Conservation (phyloP, 1,140 invertebrate species). For the Linepithema humile region DNA sequence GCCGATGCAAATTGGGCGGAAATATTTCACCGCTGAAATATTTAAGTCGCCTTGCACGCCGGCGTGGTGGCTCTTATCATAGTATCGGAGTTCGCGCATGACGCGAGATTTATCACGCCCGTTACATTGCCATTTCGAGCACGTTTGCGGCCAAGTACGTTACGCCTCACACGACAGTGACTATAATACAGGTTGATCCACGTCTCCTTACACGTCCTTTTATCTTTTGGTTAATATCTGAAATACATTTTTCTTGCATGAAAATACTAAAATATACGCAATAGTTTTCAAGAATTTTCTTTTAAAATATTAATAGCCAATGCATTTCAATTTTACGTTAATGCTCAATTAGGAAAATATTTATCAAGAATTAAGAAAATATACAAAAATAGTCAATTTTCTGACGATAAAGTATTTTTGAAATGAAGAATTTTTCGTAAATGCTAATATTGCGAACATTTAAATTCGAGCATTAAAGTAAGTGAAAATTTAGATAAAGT, state of each 20-base stretch:
- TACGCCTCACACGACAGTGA: constrained; percentile 53
- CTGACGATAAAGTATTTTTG: too few species aligned
- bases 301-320: neutral
- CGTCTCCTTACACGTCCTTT: neutral
- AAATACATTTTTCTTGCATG: neutral
- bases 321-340: neutral
- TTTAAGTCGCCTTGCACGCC: constrained; percentile 45
- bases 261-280: neutral
- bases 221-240: neutral
- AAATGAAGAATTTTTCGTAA: too few species aligned
- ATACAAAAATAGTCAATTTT: neutral
- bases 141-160: constrained; percentile 75
- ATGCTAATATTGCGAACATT: neutral
- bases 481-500: neutral
- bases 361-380: neutral
- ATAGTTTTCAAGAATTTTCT: neutral
- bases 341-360: neutral
- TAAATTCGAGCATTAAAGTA: neutral
- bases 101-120: constrained; percentile 75
- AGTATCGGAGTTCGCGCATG: constrained; percentile 44
- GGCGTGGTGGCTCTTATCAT: constrained; percentile 49
- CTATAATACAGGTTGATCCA: constrained; percentile 22
- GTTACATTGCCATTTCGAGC: constrained; percentile 73
- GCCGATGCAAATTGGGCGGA: constrained; percentile 76
- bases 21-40: constrained; percentile 72